Base-by-base conservation (phyloP, 2,113 vertebrate species). In the Macrotus californicus region DNA sequence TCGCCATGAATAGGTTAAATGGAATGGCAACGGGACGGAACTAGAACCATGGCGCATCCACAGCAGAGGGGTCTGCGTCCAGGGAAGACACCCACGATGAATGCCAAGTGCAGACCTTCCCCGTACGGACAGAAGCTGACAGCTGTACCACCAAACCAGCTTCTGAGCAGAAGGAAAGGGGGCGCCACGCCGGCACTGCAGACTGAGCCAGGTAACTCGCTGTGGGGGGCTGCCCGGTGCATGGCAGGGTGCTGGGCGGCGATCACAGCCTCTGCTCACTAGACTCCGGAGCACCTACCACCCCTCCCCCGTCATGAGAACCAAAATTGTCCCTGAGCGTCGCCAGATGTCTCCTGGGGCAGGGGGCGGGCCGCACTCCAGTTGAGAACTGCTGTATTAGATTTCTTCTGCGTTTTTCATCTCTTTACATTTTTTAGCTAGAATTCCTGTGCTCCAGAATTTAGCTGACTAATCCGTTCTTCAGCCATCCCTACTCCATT, bases 181-280 rank as follows among this genome's bases (percentile, higher is more conserved):
- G 29, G 19, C 43, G 1, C 34, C 46, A 29, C 18, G 2, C 34
- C 66, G 24, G 34, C 16, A 13, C 18, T 6, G 0, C 0, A 5
- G 36, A 48, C 8, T 26, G 10, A 24, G 56, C 56, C 22, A 10
- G 11, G 8, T 10, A 12, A 13, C 26, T 5, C 59, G 26, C 6
- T 6, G 54, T 24, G 59, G 41, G 26, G 41, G 12, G 54, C 54
- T 7, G 18, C 18, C 66, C 36, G 34, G 69, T 19, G 36, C 6
- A 4, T 0, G 3, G 39, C 0, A 36, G 70, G 50, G 6, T n/a
- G 50, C 11, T n/a, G 15, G 9, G 46, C 1, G 4, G 26, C 52
- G 18, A 7, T 39, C 16, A 21, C 6, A 31, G 22, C 87, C 18
- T 69, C 75, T n/a, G 18, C 26, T 29, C 46, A 19, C 54, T 50